A percentile compares a stretch with the other conserved stretches of the same genome.
These are phyloP conservation scores for Zaprionus africanus DNA, from an alignment of 1,140 invertebrate genomes.

Conservation along the genomic window DNA sequence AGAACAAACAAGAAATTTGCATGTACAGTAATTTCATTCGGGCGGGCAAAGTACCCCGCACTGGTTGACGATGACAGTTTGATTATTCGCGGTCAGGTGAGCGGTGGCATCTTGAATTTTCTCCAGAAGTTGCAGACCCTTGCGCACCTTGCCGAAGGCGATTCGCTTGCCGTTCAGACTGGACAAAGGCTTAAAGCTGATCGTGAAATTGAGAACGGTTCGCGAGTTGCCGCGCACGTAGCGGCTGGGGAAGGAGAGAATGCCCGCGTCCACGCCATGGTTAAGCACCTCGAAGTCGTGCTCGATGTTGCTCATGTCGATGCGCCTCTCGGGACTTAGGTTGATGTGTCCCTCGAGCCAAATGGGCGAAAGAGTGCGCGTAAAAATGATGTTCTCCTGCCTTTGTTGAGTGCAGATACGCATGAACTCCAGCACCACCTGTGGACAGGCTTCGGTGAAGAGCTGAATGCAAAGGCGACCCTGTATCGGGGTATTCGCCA, in stretches of 20 bases:
- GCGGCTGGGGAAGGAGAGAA: conserved; percentile 70
- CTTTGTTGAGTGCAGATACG: conserved; percentile 53
- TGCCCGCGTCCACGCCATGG: conserved; percentile 72
- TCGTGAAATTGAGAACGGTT: conserved; percentile 57
- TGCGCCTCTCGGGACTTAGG: conserved; percentile 23
- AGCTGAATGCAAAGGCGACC: conserved; percentile 67
- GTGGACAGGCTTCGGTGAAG: conserved; percentile 74
- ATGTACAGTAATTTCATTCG: background rate
- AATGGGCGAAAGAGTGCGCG: conserved; percentile 58
- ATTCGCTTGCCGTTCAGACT: conserved; percentile 69
- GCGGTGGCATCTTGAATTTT: conserved; percentile 56
- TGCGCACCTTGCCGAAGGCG: conserved; percentile 71
- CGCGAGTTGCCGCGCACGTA: conserved; percentile 55
- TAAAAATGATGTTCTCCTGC: conserved; percentile 37
- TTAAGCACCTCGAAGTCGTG: conserved; percentile 74
- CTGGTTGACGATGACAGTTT: conserved; percentile 39
- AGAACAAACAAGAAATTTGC: background rate
- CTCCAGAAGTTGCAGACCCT: conserved; percentile 59
- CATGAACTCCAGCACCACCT: conserved; percentile 72
- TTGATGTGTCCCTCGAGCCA: conserved; percentile 68
- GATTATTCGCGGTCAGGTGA: conserved; percentile 47
- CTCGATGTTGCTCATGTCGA: conserved; percentile 58
- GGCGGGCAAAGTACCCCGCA: conserved; percentile 51
- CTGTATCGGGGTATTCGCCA: conserved; percentile 44
- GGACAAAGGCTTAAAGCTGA: conserved; percentile 72